Conservation (phyloP, 2,113 vertebrate genomes). For the Poeciliopsis occidentalis region DNA sequence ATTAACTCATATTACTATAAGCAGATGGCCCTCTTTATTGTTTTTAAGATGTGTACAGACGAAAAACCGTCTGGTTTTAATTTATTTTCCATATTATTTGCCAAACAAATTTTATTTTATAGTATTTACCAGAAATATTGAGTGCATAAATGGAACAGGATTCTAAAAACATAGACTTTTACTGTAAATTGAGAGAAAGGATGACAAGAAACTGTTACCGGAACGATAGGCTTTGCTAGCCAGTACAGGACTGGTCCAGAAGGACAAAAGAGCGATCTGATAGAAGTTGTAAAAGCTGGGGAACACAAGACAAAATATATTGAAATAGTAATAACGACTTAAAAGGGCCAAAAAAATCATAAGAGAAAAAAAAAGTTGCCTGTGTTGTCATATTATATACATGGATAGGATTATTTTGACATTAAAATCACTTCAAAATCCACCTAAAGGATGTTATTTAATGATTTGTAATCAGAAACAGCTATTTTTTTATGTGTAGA, state of each 20-base stretch:
- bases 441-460: no score
- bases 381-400: no score
- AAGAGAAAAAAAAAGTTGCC: no score
- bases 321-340: no score
- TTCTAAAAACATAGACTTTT: not conserved
- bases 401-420: no score
- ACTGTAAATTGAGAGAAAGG: not conserved
- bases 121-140: not conserved
- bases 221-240: not conserved
- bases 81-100: not conserved
- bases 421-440: no score
- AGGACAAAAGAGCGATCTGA: no score
- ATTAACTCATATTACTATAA: no score
- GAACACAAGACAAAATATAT: not conserved
- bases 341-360: no score
- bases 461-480: not conserved
- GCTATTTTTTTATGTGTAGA: not conserved
- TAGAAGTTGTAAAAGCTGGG: not conserved
- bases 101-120: not conserved
- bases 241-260: not conserved
- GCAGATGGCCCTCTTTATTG: no score
- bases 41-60: no score
- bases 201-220: not conserved
- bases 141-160: not conserved
- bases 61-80: not conserved